Conservation (phyloP, 1,140 invertebrate genomes). For the Zaprionus vittiger region DNA sequence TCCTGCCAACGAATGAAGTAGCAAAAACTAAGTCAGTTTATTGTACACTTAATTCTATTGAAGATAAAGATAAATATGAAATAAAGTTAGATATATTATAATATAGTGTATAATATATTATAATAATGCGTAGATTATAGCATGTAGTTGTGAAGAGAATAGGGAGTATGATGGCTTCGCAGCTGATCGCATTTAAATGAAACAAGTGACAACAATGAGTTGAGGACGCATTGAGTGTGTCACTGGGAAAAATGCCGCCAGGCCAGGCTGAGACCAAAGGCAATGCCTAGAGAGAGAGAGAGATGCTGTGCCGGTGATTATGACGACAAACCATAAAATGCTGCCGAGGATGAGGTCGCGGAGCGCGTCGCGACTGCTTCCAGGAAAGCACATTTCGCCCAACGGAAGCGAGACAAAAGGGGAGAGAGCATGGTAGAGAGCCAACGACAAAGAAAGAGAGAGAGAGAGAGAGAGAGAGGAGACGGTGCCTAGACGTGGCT, state of each 20-base stretch:
- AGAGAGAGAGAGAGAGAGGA: not conserved
- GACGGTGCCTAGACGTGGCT: conserved; percentile 62
- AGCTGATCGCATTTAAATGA: not conserved
- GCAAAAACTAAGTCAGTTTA: no score
- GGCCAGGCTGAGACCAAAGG: not conserved
- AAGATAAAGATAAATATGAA: no score
- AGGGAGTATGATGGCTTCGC: not conserved
- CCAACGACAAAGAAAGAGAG: not conserved
- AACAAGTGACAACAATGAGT: conserved; percentile 34
- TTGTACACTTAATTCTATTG: no score
- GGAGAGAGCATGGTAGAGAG: not conserved
- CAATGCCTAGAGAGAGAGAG: not conserved
- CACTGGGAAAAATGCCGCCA: conserved; percentile 12
- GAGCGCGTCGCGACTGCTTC: conserved; percentile 59
- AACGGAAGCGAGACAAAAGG: not conserved
- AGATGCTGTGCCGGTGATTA: conserved; percentile 76
- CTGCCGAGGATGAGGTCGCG: conserved; percentile 60
- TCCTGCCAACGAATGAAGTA: no score
- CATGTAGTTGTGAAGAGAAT: not conserved
- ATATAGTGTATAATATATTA: no score
- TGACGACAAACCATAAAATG: conserved; percentile 81
- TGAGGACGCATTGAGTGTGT: conserved; percentile 36
- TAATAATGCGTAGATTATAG: not conserved
- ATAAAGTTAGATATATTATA: no score
- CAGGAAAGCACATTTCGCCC: conserved; percentile 50